These are phyloP conservation scores for Myanophis thanlyinensis DNA, from an alignment of 2,113 vertebrate genomes.

Conservation along the genomic window DNA sequence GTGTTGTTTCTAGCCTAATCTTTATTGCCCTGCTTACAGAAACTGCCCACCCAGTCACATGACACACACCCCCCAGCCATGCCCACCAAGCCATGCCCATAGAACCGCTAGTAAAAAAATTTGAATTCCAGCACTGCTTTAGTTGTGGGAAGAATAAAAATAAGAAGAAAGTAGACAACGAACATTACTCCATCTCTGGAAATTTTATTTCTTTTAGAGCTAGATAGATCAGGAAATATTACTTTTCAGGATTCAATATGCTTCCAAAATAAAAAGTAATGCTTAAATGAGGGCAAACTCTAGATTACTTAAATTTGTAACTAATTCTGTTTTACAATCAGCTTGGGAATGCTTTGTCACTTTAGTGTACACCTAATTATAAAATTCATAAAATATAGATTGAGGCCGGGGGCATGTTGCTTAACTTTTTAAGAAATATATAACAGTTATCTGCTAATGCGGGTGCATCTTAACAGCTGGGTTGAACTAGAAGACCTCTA, in stretches of 20 bases:
- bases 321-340: background rate
- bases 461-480: background rate
- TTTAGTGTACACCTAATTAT: background rate
- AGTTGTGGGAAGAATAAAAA: background rate
- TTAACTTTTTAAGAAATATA: background rate
- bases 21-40: too few species aligned
- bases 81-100: too few species aligned
- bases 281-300: background rate
- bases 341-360: background rate
- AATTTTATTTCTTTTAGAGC: background rate
- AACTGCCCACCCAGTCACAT: too few species aligned
- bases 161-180: background rate
- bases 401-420: background rate
- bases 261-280: background rate
- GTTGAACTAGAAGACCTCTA: background rate
- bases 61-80: too few species aligned
- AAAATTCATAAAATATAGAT: background rate
- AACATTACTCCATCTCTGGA: background rate
- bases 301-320: background rate
- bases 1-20: too few species aligned
- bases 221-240: background rate
- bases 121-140: too few species aligned
- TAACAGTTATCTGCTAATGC: background rate
- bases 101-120: too few species aligned
- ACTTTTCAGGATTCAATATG: background rate